These are phyloP conservation scores for Ochropleura plecta DNA, from an alignment of 2,888 invertebrate species.

Conservation along the genomic window DNA sequence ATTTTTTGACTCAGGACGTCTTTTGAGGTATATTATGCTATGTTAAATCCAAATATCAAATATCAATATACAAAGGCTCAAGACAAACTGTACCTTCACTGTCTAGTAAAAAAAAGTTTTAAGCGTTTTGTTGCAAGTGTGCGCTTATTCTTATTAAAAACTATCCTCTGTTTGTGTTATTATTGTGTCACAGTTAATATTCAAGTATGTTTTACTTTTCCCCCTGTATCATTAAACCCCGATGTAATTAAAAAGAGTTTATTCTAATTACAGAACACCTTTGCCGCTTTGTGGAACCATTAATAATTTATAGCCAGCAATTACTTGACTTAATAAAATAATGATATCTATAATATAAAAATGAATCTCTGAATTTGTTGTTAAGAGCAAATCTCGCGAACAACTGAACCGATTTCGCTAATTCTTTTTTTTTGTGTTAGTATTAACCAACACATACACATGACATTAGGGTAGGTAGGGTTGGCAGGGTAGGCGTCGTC, in stretches of 20 bases:
- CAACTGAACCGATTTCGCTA: no score
- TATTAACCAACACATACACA: no score
- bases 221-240: slow-evolving; percentile 40
- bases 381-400: no score
- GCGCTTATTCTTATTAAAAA: slow-evolving; percentile 44
- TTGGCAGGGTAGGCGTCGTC: no score
- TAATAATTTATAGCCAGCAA: slow-evolving; percentile 26
- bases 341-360: background rate
- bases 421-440: no score
- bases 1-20: background rate
- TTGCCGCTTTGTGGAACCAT: slow-evolving; percentile 21
- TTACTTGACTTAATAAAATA: background rate
- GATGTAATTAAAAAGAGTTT: slow-evolving; percentile 48
- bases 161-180: slow-evolving; percentile 30
- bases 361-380: no score
- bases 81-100: background rate
- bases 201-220: slow-evolving; percentile 42
- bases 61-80: background rate
- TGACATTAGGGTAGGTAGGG: no score
- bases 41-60: background rate
- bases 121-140: slow-evolving; percentile 4
- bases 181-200: slow-evolving; percentile 59
- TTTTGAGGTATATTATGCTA: no score
- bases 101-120: background rate
- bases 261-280: slow-evolving; percentile 47